A percentile compares a stretch with the other conserved stretches of the same genome.
Evolutionary conservation across 2,888 invertebrate species (phyloP).

Genomic region (Parnassius mnemosyne): DNA sequence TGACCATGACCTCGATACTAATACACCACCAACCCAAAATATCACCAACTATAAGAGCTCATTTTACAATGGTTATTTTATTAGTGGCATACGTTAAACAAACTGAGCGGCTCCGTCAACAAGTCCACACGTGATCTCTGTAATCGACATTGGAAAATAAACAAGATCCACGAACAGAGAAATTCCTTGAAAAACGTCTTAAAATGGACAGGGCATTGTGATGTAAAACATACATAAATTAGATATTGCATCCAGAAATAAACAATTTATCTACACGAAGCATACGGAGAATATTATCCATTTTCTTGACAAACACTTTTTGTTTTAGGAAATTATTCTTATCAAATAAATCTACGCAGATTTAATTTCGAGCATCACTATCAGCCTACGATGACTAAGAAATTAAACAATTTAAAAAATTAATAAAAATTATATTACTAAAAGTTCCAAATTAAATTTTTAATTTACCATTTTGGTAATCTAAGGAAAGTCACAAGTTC

Average conservation of each 20-base stretch:
- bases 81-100: slow-evolving; percentile 59
- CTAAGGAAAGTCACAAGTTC: too few relatives aligned
- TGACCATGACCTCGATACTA: slow-evolving; percentile 29
- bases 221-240: slow-evolving; percentile 32
- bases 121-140: slow-evolving; percentile 55
- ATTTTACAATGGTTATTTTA: slow-evolving; percentile 42
- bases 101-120: slow-evolving; percentile 65
- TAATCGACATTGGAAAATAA: slow-evolving; percentile 72
- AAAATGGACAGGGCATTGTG: slow-evolving; percentile 41
- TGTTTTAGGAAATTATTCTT: slow-evolving; percentile 7
- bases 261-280: slow-evolving; percentile 28
- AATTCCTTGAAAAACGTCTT: slow-evolving; percentile 60
- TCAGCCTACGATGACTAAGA: not conserved
- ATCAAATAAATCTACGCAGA: slow-evolving; percentile 6
- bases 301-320: slow-evolving; percentile 14
- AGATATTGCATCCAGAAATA: slow-evolving; percentile 24
- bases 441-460: too few relatives aligned
- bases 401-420: too few relatives aligned
- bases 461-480: too few relatives aligned
- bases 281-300: slow-evolving; percentile 16
- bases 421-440: too few relatives aligned
- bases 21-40: slow-evolving; percentile 10
- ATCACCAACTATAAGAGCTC: slow-evolving; percentile 33
- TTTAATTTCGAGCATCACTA: slow-evolving; percentile 1
- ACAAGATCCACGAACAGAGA: slow-evolving; percentile 53